These are phyloP conservation scores for Muraenolepis orangiensis DNA, from an alignment of 2,797 vertebrate species.

Conservation along the genomic window DNA sequence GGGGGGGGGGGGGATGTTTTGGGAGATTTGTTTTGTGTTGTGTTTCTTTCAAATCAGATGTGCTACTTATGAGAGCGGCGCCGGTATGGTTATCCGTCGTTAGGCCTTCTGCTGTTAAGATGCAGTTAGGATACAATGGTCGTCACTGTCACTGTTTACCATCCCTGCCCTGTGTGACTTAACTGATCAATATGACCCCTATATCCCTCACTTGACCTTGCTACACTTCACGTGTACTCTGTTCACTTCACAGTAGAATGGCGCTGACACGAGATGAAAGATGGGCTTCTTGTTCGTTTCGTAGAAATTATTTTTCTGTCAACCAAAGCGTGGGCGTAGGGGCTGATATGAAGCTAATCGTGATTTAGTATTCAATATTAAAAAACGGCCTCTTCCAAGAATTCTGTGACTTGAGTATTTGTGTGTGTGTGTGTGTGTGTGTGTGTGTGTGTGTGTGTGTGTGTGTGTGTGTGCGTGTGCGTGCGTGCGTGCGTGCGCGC, in stretches of 20 bases:
- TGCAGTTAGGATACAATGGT: not conserved
- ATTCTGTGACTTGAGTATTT: not conserved
- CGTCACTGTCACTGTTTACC: not conserved
- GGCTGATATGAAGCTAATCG: not conserved
- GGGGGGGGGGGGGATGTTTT: constrained; percentile 17
- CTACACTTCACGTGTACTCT: not conserved
- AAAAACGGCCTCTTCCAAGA: not conserved
- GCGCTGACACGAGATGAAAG: not conserved
- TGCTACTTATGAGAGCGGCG: constrained; percentile 28
- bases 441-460: too few species aligned
- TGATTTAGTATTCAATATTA: not conserved
- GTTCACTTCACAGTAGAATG: not conserved
- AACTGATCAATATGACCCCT: not conserved
- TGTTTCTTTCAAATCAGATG: constrained; percentile 47
- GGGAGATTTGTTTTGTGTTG: constrained; percentile 36
- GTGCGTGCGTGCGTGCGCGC: too few species aligned
- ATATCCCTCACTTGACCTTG: not conserved
- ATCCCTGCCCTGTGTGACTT: not conserved
- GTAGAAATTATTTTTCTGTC: not conserved
- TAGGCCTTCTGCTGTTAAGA: constrained; percentile 32
- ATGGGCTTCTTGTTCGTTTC: not conserved
- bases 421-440: too few species aligned
- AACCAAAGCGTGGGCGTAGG: not conserved
- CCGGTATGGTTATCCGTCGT: constrained; percentile 41
- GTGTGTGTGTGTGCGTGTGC: too few species aligned